Base-by-base conservation (phyloP, 2,113 vertebrate species). In the Erpornis zantholeuca region DNA sequence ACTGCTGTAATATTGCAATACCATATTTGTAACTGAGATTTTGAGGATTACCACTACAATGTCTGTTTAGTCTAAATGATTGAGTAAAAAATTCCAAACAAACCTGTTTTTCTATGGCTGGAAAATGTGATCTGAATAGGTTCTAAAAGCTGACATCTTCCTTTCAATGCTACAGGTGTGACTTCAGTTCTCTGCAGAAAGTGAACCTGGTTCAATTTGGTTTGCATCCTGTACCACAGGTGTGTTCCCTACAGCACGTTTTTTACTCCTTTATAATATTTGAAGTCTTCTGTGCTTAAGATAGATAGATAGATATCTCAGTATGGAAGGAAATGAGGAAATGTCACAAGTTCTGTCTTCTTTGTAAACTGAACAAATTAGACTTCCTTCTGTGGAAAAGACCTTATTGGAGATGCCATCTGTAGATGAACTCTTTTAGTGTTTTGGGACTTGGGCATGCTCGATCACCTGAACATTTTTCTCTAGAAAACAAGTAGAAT, bases 231-330 rank as follows among this genome's bases (percentile, higher is more conserved):
- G 3, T 86, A 33, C 60, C 72, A 88, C 93, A 97, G 94, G 97
- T 97, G 94, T 83, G 97, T 97, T 95, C 29, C 54, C 84, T 95
- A 69, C 91, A 86, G 42, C 53, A 92, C 33, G n/a, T 76, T 81
- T 63, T 94, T 94, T 4, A 6, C 54, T 92, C 25, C 45, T 71
- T 63, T 63, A 9, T 93, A 20, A 11, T 57, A 33, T 44, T 49
- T 80, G 17, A 92, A 86, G 27, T 86, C 17, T 33, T 63, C 27
- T 86, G 3, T 91, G 72, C 40, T 79, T 68, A 78, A 45, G 82
- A 11, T 65, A 86, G 49, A 22, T 64, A 4, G 5, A 35, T 24
- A 11, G 60, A 35, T 24, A 8, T 63, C 14, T 75, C n/a, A 31
- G 15, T 64, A 36, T 56, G 1, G 1, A 52, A 73, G 64, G 64